Base-by-base conservation (phyloP, 2,113 vertebrate species). In the Dryoscopus gambensis region DNA sequence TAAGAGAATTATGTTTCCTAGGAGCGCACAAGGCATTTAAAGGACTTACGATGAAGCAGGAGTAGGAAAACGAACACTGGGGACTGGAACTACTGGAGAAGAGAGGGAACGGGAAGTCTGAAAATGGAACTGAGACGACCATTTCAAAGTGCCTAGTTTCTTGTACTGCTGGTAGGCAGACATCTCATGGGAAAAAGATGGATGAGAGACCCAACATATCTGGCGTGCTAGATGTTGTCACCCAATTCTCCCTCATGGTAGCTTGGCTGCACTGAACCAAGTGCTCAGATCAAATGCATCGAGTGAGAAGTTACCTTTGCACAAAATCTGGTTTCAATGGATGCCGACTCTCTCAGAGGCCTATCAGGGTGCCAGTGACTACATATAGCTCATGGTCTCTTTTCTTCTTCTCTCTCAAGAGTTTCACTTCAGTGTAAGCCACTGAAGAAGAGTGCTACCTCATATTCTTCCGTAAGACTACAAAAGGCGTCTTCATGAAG, bases 191-290 rank as follows among this genome's bases (percentile, higher is more conserved):
- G 44, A 71, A 78, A 67, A 62, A 1, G 37, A 63, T 10, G 21
- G 33, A 64, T 42, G 14, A 55, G 50, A 60, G 77, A 13, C 59
- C 53, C 3, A 2, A 10, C 12, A 7, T 16, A 79, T 10, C 25
- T 25, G 30, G 11, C 0, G 0, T 0, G 1, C 31, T 25, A 19
- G 8, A 10, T 4, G 7, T 13, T 65, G 20, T 31, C 35, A 52
- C 13, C 4, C 14, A 67, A 11, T 50, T 18, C 33, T 59, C 27
- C 11, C 17, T 22, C 46, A 47, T 0, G 2, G 57, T 21, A 86
- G 7, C 59, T 31, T 74, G 37, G 9, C 56, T 4, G 1, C 20
- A 74, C 21, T 12, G 47, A 74, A 53, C 22, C 22, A 62, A 71
- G 23, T 2, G 27, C 15, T 50, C 46, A 53, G n/a, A 77, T 21